Percentiles rank a stretch among this genome's conserved stretches.
phyloP scores from a whole-genome alignment of 2,113 vertebrate genomes.

The Erythrocercus mccallii region DNA sequence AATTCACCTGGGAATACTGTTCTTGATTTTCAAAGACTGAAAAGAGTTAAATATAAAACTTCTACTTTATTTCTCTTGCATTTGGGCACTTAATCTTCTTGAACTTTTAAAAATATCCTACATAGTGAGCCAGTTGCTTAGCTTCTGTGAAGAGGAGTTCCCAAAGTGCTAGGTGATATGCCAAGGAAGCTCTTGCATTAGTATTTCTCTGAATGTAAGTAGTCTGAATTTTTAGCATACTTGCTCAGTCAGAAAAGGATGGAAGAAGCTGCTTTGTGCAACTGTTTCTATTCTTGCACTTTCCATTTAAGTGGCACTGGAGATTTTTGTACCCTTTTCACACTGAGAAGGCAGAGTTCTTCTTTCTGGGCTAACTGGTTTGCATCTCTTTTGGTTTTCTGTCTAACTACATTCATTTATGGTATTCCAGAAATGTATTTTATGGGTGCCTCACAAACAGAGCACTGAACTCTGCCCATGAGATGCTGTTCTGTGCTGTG shows the following conservation, averaged over 20 bases:
- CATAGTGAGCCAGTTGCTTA: background rate
- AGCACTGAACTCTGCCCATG: background rate
- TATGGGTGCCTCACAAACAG: background rate
- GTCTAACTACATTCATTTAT: background rate
- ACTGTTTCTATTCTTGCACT: background rate
- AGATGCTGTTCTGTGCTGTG: background rate
- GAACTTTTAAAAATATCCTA: background rate
- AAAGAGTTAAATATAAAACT: background rate
- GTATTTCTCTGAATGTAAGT: background rate
- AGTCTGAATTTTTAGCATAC: background rate
- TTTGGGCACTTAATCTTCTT: background rate
- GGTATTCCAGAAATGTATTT: background rate
- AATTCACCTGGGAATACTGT: background rate
- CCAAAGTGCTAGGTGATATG: background rate
- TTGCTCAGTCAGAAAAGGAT: background rate
- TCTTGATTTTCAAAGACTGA: background rate
- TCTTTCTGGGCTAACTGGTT: background rate
- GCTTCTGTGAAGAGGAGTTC: background rate
- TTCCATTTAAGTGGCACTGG: background rate
- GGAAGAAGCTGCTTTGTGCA: background rate
- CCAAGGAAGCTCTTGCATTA: background rate
- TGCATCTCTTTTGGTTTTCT: background rate
- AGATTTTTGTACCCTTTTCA: background rate
- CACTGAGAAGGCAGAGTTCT: background rate
- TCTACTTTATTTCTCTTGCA: background rate